Conservation (phyloP, 2,797 vertebrate species). For the Eleutherodactylus coqui region DNA sequence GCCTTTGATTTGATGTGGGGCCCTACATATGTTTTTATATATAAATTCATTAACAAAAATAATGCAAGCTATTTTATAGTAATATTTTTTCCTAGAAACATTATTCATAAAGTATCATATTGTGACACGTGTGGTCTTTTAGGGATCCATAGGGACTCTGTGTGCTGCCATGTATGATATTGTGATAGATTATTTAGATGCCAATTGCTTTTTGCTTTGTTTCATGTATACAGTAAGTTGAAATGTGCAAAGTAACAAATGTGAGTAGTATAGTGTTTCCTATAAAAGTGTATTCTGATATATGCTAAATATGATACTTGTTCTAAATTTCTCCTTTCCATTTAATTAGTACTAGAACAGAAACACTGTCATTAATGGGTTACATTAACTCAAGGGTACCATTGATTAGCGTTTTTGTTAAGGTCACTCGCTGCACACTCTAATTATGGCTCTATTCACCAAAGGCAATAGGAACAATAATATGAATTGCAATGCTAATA, state of each 20-base stretch:
- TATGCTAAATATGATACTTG: neutral
- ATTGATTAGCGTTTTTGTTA: conserved; percentile 54
- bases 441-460: conserved; percentile 49
- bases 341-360: conserved; percentile 39
- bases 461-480: conserved; percentile 39
- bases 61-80: no score
- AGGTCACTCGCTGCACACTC: conserved; percentile 53
- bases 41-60: no score
- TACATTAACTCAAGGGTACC: conserved; percentile 44
- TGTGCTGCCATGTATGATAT: neutral
- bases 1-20: no score
- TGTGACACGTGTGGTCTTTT: neutral
- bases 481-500: conserved; percentile 44
- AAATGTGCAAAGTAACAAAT: neutral
- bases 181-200: neutral
- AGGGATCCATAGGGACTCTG: neutral
- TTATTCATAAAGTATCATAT: no score
- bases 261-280: neutral
- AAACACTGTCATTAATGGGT: conserved; percentile 46
- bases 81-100: no score
- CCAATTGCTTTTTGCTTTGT: neutral
- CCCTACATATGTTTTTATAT: no score
- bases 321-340: conserved; percentile 20
- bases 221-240: conserved; percentile 8
- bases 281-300: neutral